Evolutionary conservation across 2,797 vertebrate genomes (phyloP).

Genomic region (Enteromius afrohamiltoni): DNA sequence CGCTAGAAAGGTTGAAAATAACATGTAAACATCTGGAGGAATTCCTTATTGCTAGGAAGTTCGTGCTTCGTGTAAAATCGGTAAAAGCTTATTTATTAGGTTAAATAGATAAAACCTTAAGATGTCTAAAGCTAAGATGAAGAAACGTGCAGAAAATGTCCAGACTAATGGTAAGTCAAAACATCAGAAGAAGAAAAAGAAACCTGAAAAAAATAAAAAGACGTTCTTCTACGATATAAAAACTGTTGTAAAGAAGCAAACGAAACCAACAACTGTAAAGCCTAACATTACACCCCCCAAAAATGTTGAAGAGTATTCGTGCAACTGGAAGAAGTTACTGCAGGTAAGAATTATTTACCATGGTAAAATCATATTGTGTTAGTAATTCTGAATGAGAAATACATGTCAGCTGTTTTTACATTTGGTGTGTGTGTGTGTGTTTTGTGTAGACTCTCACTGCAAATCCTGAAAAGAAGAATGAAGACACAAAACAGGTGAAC

Average conservation of each 20-base stretch:
- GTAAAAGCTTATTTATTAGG: background rate
- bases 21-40: background rate
- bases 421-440: background rate
- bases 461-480: background rate
- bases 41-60: background rate
- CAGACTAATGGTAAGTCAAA: background rate
- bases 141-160: background rate
- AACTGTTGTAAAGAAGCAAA: background rate
- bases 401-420: background rate
- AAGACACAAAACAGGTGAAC: background rate
- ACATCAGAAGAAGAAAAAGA: background rate
- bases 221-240: background rate
- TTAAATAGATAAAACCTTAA: background rate
- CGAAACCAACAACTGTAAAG: constrained; percentile 13
- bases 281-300: constrained; percentile 2
- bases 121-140: constrained; percentile 41
- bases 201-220: background rate
- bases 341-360: constrained; percentile 30
- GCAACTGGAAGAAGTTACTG: constrained; percentile 56
- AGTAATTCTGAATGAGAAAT: background rate
- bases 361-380: background rate
- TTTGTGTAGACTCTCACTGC: constrained; percentile 39
- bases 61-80: background rate
- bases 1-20: background rate
- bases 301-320: constrained; percentile 47